Base-by-base conservation (phyloP, 2,888 invertebrate genomes). In the Dicyrtomina minuta region DNA sequence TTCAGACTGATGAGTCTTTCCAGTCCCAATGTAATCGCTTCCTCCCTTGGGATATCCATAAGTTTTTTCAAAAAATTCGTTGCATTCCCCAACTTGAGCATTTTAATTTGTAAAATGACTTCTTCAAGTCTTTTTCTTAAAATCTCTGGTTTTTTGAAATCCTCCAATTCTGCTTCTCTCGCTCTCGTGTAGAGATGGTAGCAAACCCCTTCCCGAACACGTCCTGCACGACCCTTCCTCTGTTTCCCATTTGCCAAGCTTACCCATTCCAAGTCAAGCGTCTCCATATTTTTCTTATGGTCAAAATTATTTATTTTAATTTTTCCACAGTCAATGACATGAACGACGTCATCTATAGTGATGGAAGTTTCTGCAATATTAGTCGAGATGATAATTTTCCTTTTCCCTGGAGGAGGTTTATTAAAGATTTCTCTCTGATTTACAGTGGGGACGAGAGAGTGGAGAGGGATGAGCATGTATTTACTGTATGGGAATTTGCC, bases 321-420 rank as follows among this genome's bases (percentile, higher is more conserved):
- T 81, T 87, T 90, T 0, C 93, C 96, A 75, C 88, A 87, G 81
- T 97, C 92, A 41, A 97, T 87, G 0, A 97, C 96, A 82, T 89
- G 94, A 0, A 95, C 92, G 3, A 97, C 89, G 83, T 97, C 96
- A 79, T 96, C 93, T 74, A 97, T 93, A 3, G 97, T 97, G 72
- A 97, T 93, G 20, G 95, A 95, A 0, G 96, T 96, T 83, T 97
- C 97, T 0, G 96, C 96, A 73, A 97, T 93, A 77, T 91, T 92
- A 0, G 96, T 97, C 0, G 96, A 89, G 60, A 96, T 83, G 59
- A 96, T 89, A 67, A 96, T 91, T 83, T 94, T 94, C 8, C 93
- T 84, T 13, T 87, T 81, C 46, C 87, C 82, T 0, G 77, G 64
- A 0, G 89, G 89, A 0, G 94, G 90, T 59, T 85, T 85, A 15